Base-by-base conservation (phyloP, 2,797 vertebrate species). In the Diplodus puntazzo region DNA sequence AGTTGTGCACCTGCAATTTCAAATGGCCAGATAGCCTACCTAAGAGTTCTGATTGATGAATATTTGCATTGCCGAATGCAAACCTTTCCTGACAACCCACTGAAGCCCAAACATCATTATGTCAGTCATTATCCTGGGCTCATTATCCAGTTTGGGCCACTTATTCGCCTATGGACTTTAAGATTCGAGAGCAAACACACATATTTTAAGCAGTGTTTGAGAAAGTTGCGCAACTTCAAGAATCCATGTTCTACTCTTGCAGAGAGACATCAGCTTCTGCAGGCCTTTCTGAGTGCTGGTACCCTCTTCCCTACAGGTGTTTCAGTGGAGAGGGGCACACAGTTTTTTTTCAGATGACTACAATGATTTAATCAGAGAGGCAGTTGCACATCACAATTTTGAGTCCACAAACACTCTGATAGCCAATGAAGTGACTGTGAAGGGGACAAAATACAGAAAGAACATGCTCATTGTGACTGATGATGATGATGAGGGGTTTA, bases 401-500 rank as follows among this genome's bases (percentile, higher is more conserved):
- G 54, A 68, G 16, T 0, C 62, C n/a, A 1, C 3, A 23, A 69
- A 77, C 39, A 76, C 46, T 71, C 7, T 68, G 12, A 77, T 78
- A 46, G 64, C n/a, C 7, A 11, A 75, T 69, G 49, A 79, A 57
- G 30, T 60, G 50, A 63, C 64, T 55, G 0, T 73, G 0, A 86
- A 69, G 39, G 73, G 75, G 1, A 79, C 5, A 80, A 64, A 62
- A 5, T 60, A 74, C 23, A 82, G 67, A 74, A 84, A 78, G 45
- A 83, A 77, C 39, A 81, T 80, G 76, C 14, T 57, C 49, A 14
- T 80, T 65, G 18, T 80, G 53, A 68, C 78, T 43, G 52, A 17
- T 69, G 34, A 80, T 39, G 23, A 49, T 74, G 58, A 82, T 1
- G 69, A 73, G 0, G 21, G 70, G 13, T 52, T 79, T 53, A 52